Conservation (phyloP, 2,797 vertebrate species). For the Kryptolebias ocellatus region DNA sequence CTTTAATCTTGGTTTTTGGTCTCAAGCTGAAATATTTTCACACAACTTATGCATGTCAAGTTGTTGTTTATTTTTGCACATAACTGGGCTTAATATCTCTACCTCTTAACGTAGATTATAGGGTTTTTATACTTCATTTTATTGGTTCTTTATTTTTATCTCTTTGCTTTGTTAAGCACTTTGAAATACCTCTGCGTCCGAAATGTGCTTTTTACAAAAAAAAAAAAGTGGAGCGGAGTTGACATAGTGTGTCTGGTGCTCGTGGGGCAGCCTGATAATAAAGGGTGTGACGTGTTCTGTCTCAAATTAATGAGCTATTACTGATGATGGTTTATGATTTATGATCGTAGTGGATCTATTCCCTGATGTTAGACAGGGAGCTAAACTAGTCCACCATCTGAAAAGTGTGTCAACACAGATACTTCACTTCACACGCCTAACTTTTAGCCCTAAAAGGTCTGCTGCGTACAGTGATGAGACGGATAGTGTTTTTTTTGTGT, state of each 20-base stretch:
- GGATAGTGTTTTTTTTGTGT: background rate
- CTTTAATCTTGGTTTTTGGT: no score
- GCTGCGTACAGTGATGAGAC: background rate
- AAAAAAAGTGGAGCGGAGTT: no score
- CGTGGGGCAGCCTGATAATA: background rate
- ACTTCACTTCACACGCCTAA: background rate
- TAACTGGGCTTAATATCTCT: no score
- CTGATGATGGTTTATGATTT: background rate
- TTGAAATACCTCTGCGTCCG: no score
- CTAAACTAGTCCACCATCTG: background rate
- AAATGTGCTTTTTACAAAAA: no score
- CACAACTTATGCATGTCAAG: background rate
- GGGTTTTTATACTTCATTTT: background rate
- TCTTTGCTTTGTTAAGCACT: no score
- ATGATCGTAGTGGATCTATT: background rate
- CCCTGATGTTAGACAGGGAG: background rate
- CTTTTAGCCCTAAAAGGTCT: background rate
- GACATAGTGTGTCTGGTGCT: background rate
- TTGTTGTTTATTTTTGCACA: background rate
- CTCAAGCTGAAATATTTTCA: background rate
- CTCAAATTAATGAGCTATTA: background rate
- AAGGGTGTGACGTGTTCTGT: background rate
- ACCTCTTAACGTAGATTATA: no score
- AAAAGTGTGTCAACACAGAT: no score
- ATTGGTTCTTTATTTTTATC: background rate